Conservation (phyloP, 2,113 vertebrate genomes). For the Quiscalus mexicanus region DNA sequence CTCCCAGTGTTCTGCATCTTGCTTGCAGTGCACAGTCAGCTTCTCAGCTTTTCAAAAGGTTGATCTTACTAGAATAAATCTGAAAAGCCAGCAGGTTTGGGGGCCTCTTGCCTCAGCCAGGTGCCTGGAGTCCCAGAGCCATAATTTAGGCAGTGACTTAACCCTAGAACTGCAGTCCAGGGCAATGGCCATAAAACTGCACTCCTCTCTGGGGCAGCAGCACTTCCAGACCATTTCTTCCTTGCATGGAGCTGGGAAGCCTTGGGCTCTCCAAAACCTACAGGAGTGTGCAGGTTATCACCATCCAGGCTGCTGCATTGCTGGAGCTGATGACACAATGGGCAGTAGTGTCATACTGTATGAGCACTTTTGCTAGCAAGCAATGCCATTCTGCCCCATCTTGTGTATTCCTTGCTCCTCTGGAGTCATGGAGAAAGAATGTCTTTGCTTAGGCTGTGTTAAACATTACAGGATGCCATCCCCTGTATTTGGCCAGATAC, state of each 20-base stretch:
- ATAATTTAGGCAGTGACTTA: background rate
- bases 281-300: background rate
- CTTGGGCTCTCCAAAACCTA: background rate
- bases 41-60: background rate
- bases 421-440: background rate
- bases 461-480: background rate
- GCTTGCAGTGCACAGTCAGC: background rate
- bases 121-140: background rate
- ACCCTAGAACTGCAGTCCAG: background rate
- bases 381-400: background rate
- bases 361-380: background rate
- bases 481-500: background rate
- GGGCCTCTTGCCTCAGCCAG: background rate
- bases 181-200: no score
- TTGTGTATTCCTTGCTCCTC: background rate
- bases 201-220: background rate
- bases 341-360: background rate
- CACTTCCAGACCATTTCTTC: background rate
- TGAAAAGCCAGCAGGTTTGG: background rate
- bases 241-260: background rate
- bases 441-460: background rate
- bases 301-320: background rate
- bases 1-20: background rate
- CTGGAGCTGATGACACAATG: background rate
- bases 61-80: background rate